phyloP scores from a whole-genome alignment of 2,113 vertebrate species.

The Oreocharis arfaki region DNA sequence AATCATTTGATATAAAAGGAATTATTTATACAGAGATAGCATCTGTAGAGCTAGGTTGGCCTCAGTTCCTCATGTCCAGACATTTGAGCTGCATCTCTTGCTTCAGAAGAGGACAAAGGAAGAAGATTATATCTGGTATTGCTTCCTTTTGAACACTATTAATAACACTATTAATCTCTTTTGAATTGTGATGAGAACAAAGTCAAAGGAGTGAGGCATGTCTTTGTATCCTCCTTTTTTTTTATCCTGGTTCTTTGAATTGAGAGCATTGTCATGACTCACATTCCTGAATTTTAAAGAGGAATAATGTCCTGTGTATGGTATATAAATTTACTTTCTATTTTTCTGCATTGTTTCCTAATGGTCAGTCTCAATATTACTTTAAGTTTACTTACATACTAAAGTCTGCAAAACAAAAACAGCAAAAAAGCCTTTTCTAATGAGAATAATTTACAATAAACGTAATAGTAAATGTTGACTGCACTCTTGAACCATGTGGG shows the following conservation, averaged over 20 bases:
- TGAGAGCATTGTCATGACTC: background rate
- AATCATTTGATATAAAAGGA: background rate
- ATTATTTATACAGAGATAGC: background rate
- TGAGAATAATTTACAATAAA: background rate
- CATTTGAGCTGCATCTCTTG: background rate
- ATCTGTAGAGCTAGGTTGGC: background rate
- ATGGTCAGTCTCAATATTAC: background rate
- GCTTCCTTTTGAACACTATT: background rate
- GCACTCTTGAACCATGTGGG: background rate
- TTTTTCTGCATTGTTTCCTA: background rate
- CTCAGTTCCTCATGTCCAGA: background rate
- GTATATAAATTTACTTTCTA: background rate
- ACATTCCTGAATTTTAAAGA: background rate
- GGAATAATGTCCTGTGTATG: accelerated
- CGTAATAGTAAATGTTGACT: background rate
- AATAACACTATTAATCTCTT: background rate
- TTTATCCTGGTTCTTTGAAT: background rate
- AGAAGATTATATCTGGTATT: background rate
- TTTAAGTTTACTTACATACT: background rate
- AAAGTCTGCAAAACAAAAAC: background rate
- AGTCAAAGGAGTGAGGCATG: accelerated
- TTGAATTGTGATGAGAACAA: background rate
- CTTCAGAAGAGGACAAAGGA: background rate
- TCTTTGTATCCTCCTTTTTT: background rate
- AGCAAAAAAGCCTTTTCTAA: accelerated